Evolutionary conservation across 2,888 invertebrate genomes (phyloP).

Genomic region (Lithosia quadra): DNA sequence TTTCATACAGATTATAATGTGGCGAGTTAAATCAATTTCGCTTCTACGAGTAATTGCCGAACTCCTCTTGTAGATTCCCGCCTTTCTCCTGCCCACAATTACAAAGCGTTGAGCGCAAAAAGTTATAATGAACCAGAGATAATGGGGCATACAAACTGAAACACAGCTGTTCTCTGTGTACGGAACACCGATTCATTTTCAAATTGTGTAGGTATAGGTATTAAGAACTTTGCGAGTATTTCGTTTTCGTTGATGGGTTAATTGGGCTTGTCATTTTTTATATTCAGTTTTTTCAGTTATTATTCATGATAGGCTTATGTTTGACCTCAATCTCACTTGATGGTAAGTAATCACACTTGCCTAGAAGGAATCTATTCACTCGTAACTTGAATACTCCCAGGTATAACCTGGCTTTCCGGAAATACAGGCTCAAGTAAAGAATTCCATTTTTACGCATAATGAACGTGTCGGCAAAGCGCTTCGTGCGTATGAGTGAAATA

Average conservation of each 20-base stretch:
- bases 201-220: constrained; percentile 12
- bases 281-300: too few relatives aligned
- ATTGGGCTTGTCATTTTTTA: neutral
- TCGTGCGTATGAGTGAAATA: too few relatives aligned
- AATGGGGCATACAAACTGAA: constrained; percentile 38
- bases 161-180: constrained; percentile 25
- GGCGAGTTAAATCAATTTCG: neutral
- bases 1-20: neutral
- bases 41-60: neutral
- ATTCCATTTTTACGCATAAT: too few relatives aligned
- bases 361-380: too few relatives aligned
- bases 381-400: too few relatives aligned
- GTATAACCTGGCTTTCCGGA: too few relatives aligned
- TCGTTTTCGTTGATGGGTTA: neutral
- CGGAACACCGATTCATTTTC: constrained; percentile 34
- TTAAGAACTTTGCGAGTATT: constrained; percentile 6
- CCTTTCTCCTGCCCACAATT: constrained; percentile 22
- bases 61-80: constrained; percentile 9
- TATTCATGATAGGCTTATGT: too few relatives aligned
- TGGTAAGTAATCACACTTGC: too few relatives aligned
- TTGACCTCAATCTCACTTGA: too few relatives aligned
- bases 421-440: too few relatives aligned
- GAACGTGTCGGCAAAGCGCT: too few relatives aligned
- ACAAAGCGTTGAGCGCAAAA: constrained; percentile 44
- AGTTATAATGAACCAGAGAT: constrained; percentile 54